Evolutionary conservation across 2,113 vertebrate genomes (phyloP).

Genomic region (Kobus ellipsiprymnus): DNA sequence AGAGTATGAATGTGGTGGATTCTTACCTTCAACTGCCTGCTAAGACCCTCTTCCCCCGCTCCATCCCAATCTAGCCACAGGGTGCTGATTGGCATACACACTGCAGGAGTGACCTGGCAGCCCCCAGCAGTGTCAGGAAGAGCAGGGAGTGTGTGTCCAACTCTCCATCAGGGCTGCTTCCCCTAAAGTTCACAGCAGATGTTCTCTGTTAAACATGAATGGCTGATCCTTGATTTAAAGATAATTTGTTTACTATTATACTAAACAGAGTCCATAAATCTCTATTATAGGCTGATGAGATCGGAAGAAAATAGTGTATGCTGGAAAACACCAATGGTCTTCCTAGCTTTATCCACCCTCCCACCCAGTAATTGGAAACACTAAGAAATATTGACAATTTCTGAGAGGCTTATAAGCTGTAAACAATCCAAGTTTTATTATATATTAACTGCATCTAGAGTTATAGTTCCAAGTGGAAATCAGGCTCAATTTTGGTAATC

Average conservation of each 20-base stretch:
- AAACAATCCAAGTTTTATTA: neutral
- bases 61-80: neutral
- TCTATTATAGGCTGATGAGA: conserved; percentile 37
- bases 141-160: neutral
- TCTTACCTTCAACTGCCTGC: neutral
- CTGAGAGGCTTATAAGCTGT: neutral
- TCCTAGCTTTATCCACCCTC: neutral
- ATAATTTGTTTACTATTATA: conserved; percentile 65
- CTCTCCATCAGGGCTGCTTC: neutral
- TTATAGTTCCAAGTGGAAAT: conserved; percentile 18
- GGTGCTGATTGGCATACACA: neutral
- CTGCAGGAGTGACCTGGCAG: neutral
- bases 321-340: neutral
- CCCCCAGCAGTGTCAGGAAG: neutral
- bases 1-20: neutral
- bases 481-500: neutral
- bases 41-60: neutral
- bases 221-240: conserved; percentile 61
- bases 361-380: neutral
- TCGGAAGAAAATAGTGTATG: neutral
- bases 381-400: conserved; percentile 38
- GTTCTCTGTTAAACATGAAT: conserved; percentile 36
- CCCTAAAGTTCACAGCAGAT: conserved; percentile 15
- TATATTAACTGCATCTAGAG: neutral
- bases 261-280: conserved; percentile 50